Base-by-base conservation (phyloP, 2,888 invertebrate genomes). In the Conistra vaccinii region DNA sequence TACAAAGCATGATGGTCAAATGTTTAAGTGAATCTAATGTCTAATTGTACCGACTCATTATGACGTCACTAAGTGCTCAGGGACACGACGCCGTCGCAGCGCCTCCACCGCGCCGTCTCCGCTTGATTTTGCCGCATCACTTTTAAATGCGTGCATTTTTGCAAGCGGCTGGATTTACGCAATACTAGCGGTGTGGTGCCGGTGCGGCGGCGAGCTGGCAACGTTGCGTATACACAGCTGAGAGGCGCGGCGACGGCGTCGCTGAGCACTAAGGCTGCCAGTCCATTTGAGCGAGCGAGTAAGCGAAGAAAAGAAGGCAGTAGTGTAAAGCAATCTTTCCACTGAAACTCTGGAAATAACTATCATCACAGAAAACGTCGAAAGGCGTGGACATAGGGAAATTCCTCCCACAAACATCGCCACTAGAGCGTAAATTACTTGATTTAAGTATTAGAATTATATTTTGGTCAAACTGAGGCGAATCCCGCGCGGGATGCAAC, bases 1-100 rank as follows among this genome's bases (percentile, higher is more conserved):
- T 85, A 75, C 75, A 77, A 87, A 73, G 23, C 60, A 23, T 67
- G 75, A 63, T 63, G 58, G 68, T 76, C 45, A 66, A 82, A 66
- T 69, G 55, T 72, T 62, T 58, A 80, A 67, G 53, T 67, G 69
- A 70, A 84, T 74, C 45, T 73, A 62, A 26, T 53, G 35, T 72
- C 7, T 39, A 71, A 69, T 62, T 62, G 32, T 60, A 62, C 26
- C n/a, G n/a, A n/a, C n/a, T n/a, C n/a, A n/a, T n/a, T n/a, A n/a
- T n/a, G n/a, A n/a, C n/a, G n/a, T n/a, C n/a, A n/a, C n/a, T n/a
- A n/a, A n/a, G n/a, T n/a, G n/a, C n/a, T n/a, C n/a, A n/a, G n/a
- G n/a, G n/a, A n/a, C n/a, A n/a, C n/a, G n/a, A n/a, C n/a, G n/a
- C n/a, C n/a, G n/a, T n/a, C n/a, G n/a, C n/a, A n/a, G n/a, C n/a